A percentile compares a stretch with the other conserved stretches of the same genome.
phyloP scores from a whole-genome alignment of 1,140 invertebrate genomes.

The Helicoverpa armigera region DNA sequence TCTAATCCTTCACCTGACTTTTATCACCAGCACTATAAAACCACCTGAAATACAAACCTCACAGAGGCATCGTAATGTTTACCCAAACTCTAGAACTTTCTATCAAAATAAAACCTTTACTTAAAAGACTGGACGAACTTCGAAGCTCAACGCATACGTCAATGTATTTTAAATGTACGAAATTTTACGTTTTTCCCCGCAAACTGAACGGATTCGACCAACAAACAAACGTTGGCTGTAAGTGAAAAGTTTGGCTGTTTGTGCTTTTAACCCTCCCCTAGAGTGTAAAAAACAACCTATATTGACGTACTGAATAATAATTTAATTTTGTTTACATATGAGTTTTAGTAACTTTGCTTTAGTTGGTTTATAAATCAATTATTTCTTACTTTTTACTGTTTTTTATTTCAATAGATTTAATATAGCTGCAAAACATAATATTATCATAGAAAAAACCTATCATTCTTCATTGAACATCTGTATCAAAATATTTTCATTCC shows the following conservation, averaged over 20 bases:
- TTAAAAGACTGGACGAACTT: conserved; percentile 27
- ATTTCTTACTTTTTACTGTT: conserved; percentile 6
- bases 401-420: neutral
- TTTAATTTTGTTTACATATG: conserved; percentile 64
- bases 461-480: too few relatives aligned
- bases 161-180: conserved; percentile 51
- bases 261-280: conserved; percentile 61
- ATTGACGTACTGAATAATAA: conserved; percentile 60
- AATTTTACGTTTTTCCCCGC: conserved; percentile 56
- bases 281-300: conserved; percentile 60
- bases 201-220: conserved; percentile 52
- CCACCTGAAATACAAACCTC: neutral
- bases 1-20: conserved; percentile 16
- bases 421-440: too few relatives aligned
- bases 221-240: conserved; percentile 62
- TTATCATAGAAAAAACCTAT: too few relatives aligned
- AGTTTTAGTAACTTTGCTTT: conserved; percentile 53
- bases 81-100: conserved; percentile 8
- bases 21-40: conserved; percentile 6
- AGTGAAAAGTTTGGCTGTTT: conserved; percentile 76
- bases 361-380: conserved; percentile 35
- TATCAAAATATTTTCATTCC: neutral
- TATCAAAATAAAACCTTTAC: conserved; percentile 21
- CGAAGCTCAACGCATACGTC: conserved; percentile 33
- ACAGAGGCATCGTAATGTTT: conserved; percentile 3